Evolutionary conservation across 2,797 vertebrate species (phyloP), one percentile per base, ranked within the genome.

Genomic region (Ctenosaura bakeri): DNA sequence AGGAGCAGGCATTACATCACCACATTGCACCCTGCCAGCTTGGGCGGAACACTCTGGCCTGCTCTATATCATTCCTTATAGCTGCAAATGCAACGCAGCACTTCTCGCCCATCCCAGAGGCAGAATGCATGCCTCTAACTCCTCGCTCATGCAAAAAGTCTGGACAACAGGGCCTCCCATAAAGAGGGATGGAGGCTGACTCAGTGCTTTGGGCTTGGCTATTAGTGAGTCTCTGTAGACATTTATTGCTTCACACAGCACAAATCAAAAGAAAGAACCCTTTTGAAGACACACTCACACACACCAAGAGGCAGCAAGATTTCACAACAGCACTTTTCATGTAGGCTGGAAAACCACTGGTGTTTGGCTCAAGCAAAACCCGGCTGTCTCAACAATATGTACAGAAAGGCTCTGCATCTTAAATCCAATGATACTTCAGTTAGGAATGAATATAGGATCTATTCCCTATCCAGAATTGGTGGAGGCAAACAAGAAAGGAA

Each of bases 181-280:
- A 84, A 78, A 79, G 59, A 78, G 29, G 59, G 56, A 84, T 71
- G 64, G 59, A 54, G 50, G 35, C 50, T 79, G 80, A 88, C 35
- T 83, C 73, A 88, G 59, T 79, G 81, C 69, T 88, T 79, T 56
- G 50, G 50, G 50, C 29, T 84, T 88, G 73, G 86, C 80, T 88
- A 84, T 90, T 88, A 88, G 35, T n/a, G 62, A 85, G 62, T 84
- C 73, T 81, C 81, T 88, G 74, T 46, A 88, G 82, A 87, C 59
- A 4, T 83, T 77, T 77, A 77, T 87, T 79, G 35, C 62, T 78
- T 42, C 69, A 87, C 56, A 66, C 42, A 42, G 26, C 81, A 84
- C 73, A 78, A 79, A 90, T 87, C 89, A 78, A 90, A 56, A 46
- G 12, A 8, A 74, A 76, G 12, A 87, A 78, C 29, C 73, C 13